These are phyloP conservation scores for Sebastolobus alascanus DNA, from an alignment of 2,797 vertebrate genomes.

Conservation along the genomic window DNA sequence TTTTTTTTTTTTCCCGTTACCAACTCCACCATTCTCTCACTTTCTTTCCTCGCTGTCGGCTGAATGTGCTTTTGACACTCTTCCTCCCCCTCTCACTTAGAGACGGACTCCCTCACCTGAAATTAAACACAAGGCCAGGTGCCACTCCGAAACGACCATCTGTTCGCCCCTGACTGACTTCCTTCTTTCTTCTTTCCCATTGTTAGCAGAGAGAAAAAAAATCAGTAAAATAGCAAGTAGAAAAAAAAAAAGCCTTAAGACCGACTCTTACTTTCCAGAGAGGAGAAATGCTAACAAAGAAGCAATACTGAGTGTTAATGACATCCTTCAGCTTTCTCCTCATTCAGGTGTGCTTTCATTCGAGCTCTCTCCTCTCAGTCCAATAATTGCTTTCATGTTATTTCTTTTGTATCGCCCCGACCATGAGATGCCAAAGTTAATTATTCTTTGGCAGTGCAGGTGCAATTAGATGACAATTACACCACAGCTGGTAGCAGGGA, in stretches of 20 bases:
- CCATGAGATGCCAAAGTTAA: conserved; percentile 82
- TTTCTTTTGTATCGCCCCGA: conserved; percentile 76
- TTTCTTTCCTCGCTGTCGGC: conserved; percentile 42
- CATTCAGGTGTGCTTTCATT: conserved; percentile 75
- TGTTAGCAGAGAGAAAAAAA: conserved; percentile 37
- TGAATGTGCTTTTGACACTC: conserved; percentile 65
- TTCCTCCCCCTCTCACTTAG: conserved; percentile 55
- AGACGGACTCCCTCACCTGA: conserved; percentile 83
- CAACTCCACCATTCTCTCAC: conserved; percentile 31
- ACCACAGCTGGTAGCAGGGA: conserved; percentile 85
- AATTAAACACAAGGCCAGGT: conserved; percentile 86
- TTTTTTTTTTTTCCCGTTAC: not conserved
- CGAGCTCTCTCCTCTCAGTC: conserved; percentile 55
- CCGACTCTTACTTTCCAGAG: conserved; percentile 47
- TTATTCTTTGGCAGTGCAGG: conserved; percentile 85
- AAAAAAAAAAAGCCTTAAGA: conserved; percentile 23
- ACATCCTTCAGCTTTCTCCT: conserved; percentile 71
- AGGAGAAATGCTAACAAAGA: conserved; percentile 40
- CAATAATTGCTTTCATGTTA: conserved; percentile 80
- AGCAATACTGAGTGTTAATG: conserved; percentile 62
- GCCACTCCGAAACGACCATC: conserved; percentile 82
- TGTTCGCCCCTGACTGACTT: conserved; percentile 73
- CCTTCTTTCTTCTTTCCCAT: conserved; percentile 40
- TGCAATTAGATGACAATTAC: conserved; percentile 88
- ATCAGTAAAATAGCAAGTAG: conserved; percentile 21